Evolutionary conservation across 1,140 invertebrate genomes (phyloP).

Genomic region (Pantala flavescens): DNA sequence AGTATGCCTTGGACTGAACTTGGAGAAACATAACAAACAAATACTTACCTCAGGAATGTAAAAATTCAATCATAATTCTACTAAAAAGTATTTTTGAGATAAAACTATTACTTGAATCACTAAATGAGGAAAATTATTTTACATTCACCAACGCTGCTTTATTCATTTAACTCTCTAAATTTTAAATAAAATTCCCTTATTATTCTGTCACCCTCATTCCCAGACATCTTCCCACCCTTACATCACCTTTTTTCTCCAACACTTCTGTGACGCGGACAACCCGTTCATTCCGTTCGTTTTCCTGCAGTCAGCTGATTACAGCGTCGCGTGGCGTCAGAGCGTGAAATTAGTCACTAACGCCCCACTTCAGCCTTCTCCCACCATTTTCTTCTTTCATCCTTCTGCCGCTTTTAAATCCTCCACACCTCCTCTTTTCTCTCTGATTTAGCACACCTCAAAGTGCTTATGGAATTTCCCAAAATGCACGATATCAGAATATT

Average conservation of each 20-base stretch:
- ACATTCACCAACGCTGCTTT: not conserved
- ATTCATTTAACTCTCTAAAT: not conserved
- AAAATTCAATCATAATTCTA: no score
- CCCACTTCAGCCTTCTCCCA: not conserved
- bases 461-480: no score
- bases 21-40: no score
- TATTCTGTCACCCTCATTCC: not conserved
- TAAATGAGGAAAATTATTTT: not conserved
- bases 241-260: not conserved
- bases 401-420: no score
- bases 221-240: not conserved
- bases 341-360: not conserved
- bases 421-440: not conserved
- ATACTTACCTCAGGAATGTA: no score
- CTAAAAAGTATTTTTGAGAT: no score
- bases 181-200: not conserved
- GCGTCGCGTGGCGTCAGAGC: conserved; percentile 4
- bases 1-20: no score
- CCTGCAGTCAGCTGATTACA: conserved; percentile 7
- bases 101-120: no score
- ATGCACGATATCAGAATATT: no score
- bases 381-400: not conserved
- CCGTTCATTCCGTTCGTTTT: not conserved
- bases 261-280: not conserved
- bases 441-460: not conserved